phyloP scores from a whole-genome alignment of 2,888 invertebrate species.

The Leptopterna dolabrata region DNA sequence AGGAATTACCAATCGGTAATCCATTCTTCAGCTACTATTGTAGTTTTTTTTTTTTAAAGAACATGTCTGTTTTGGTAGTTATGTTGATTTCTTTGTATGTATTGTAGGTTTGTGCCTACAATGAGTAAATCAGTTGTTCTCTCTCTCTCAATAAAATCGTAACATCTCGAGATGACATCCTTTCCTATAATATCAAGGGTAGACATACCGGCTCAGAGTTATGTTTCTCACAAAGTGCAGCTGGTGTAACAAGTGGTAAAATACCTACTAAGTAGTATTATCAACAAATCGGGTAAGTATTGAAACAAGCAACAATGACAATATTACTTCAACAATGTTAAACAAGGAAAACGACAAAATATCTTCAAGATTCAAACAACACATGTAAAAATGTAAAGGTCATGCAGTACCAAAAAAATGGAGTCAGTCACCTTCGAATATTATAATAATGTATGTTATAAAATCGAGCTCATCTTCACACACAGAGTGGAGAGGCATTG shows the following conservation, averaged over 20 bases:
- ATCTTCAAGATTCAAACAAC: conserved; percentile 3
- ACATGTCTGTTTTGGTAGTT: too few relatives aligned
- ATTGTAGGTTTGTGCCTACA: too few relatives aligned
- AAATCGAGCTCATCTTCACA: conserved; percentile 23
- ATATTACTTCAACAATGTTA: not conserved
- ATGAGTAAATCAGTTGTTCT: too few relatives aligned
- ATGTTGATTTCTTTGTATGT: too few relatives aligned
- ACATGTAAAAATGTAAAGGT: not conserved
- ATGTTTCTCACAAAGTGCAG: not conserved
- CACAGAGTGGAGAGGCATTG: conserved; percentile 35
- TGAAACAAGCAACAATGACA: not conserved
- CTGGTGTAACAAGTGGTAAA: not conserved
- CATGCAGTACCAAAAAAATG: not conserved
- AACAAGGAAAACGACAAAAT: not conserved
- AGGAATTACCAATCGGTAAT: too few relatives aligned
- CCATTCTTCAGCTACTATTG: too few relatives aligned
- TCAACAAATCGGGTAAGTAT: not conserved
- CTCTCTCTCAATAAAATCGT: too few relatives aligned
- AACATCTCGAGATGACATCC: too few relatives aligned
- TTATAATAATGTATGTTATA: conserved; percentile 7
- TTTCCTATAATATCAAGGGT: too few relatives aligned
- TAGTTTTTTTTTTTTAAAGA: too few relatives aligned
- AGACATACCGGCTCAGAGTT: not conserved
- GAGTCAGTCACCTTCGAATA: conserved; percentile 25
- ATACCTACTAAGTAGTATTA: too few relatives aligned